phyloP scores from a whole-genome alignment of 2,888 invertebrate species.

The Lepidocyrtinus sp. region DNA sequence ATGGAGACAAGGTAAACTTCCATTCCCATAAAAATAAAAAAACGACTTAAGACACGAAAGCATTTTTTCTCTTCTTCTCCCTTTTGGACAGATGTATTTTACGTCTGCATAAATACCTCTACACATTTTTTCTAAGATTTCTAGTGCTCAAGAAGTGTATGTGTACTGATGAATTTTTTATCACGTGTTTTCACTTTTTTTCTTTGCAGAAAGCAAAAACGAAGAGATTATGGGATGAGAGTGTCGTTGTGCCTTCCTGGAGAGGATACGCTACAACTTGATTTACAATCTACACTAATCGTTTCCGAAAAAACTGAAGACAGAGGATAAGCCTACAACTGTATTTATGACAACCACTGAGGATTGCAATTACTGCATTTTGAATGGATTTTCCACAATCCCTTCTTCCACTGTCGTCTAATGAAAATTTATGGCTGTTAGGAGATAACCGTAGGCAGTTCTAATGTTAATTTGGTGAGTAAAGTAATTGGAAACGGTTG shows the following conservation, averaged over 20 bases:
- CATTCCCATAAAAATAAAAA: neutral
- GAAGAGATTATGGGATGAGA: slow-evolving; percentile 42
- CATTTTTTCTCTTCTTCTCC: too few species aligned
- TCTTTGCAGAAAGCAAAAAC: neutral
- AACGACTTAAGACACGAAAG: neutral
- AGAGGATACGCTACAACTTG: slow-evolving; percentile 26
- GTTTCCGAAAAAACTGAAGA: slow-evolving; percentile 27
- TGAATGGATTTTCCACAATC: neutral
- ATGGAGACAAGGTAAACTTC: neutral
- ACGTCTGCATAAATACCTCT: slow-evolving; percentile 9
- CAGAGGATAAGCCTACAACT: neutral
- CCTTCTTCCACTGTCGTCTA: neutral
- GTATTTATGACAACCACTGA: neutral
- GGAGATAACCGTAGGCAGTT: neutral
- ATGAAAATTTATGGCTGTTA: neutral
- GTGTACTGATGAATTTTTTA: slow-evolving; percentile 51
- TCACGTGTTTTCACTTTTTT: slow-evolving; percentile 31
- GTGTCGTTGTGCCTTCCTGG: slow-evolving; percentile 28
- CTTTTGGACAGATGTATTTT: neutral
- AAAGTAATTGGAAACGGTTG: too few species aligned
- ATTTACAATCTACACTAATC: slow-evolving; percentile 37
- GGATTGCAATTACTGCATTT: neutral
- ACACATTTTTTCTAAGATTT: neutral
- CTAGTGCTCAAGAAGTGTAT: neutral
- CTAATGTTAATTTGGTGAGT: neutral